phyloP scores from a whole-genome alignment of 1,140 invertebrate genomes.

The Platorchestia sp. region DNA sequence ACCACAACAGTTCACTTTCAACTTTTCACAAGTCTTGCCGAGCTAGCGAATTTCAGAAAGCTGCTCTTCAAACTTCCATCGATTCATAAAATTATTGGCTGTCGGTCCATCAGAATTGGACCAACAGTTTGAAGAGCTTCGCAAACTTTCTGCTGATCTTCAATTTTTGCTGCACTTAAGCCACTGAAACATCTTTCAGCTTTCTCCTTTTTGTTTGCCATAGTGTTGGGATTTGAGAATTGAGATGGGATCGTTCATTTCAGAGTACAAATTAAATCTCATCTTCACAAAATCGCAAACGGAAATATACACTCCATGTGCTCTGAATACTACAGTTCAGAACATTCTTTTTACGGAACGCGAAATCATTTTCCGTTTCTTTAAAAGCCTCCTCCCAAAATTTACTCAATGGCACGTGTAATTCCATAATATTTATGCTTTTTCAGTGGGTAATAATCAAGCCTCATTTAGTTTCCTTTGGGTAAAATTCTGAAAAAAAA shows the following conservation, averaged over 20 bases:
- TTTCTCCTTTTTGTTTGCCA: neutral
- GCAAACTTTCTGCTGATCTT: slow-evolving; percentile 4
- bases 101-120: slow-evolving; percentile 27
- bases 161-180: neutral
- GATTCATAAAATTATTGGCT: slow-evolving; percentile 44
- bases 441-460: neutral
- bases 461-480: neutral
- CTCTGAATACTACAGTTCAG: neutral
- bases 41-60: neutral
- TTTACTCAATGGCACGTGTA: neutral
- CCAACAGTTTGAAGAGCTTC: slow-evolving; percentile 31
- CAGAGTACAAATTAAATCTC: neutral
- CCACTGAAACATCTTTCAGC: neutral
- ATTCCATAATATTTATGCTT: neutral
- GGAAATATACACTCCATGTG: neutral
- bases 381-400: neutral
- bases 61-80: slow-evolving; percentile 31
- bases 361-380: neutral
- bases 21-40: slow-evolving; percentile 40
- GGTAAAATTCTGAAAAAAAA: neutral
- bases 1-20: slow-evolving; percentile 2
- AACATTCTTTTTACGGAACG: neutral
- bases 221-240: neutral
- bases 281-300: neutral
- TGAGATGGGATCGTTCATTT: neutral